phyloP scores from a whole-genome alignment of 2,888 invertebrate species.

The Eurytoma californica region DNA sequence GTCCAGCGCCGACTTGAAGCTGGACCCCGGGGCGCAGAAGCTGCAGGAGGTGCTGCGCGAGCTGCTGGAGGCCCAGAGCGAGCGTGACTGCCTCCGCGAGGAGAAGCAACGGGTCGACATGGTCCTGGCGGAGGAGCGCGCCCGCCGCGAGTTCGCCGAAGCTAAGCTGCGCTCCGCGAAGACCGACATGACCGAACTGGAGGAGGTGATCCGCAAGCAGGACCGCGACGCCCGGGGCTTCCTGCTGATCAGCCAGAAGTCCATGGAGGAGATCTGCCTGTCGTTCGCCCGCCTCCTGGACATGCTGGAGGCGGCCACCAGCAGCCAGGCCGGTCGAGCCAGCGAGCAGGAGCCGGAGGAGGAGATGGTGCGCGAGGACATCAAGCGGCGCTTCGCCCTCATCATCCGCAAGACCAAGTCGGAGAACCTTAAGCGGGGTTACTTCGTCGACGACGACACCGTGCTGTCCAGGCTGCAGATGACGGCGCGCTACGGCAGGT shows the following conservation, averaged over 20 bases:
- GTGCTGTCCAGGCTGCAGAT: slow-evolving; percentile 29
- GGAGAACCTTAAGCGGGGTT: slow-evolving; percentile 64
- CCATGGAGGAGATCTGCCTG: slow-evolving; percentile 67
- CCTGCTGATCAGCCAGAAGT: slow-evolving; percentile 67
- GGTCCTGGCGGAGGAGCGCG: slow-evolving; percentile 65
- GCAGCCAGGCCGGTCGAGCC: slow-evolving; percentile 4
- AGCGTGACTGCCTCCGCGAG: slow-evolving; percentile 63
- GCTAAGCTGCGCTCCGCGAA: slow-evolving; percentile 63
- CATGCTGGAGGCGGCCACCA: slow-evolving; percentile 60
- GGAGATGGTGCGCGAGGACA: slow-evolving; percentile 56
- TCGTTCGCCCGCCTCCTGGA: slow-evolving; percentile 67
- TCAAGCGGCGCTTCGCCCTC: slow-evolving; percentile 63
- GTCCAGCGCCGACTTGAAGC: not conserved
- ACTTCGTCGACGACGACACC: slow-evolving; percentile 39
- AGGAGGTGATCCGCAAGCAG: slow-evolving; percentile 63
- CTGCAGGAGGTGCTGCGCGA: slow-evolving; percentile 52
- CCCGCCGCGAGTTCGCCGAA: slow-evolving; percentile 66
- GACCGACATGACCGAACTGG: slow-evolving; percentile 62
- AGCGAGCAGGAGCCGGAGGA: not conserved
- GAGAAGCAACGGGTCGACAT: slow-evolving; percentile 60
- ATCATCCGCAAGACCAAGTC: slow-evolving; percentile 71
- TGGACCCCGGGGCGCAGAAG: not conserved
- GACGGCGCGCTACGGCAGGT: slow-evolving; percentile 37
- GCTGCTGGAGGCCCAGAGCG: slow-evolving; percentile 59
- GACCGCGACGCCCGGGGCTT: slow-evolving; percentile 66